Conservation (phyloP, 2,797 vertebrate genomes). For the Poeciliopsis turneri region DNA sequence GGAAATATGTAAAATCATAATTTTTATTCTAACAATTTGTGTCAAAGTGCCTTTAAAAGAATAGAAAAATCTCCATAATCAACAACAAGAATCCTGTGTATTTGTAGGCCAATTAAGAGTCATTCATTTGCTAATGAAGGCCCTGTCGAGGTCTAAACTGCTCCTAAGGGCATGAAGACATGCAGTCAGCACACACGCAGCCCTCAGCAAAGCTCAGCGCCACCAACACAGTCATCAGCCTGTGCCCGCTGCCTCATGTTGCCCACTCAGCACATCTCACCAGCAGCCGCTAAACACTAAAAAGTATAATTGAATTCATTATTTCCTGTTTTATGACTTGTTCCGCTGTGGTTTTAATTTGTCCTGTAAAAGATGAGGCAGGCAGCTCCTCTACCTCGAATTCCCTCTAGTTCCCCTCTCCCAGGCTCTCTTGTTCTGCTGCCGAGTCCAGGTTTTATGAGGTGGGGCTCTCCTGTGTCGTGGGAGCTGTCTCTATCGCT, state of each 20-base stretch:
- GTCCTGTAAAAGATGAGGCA: conserved; percentile 82
- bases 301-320: conserved; percentile 87
- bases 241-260: conserved; percentile 67
- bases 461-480: conserved; percentile 74
- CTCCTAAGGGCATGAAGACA: conserved; percentile 76
- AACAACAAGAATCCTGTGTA: conserved; percentile 83
- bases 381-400: conserved; percentile 72
- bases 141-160: conserved; percentile 78
- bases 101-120: conserved; percentile 83
- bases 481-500: conserved; percentile 76
- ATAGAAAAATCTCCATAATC: conserved; percentile 67
- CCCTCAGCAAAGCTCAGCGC: conserved; percentile 71
- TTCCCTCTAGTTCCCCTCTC: conserved; percentile 70
- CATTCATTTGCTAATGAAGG: conserved; percentile 84
- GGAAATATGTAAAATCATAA: neutral
- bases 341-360: conserved; percentile 84
- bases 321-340: conserved; percentile 85
- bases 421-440: conserved; percentile 67
- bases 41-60: conserved; percentile 49
- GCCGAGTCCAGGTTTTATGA: conserved; percentile 74
- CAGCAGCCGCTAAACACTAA: conserved; percentile 79
- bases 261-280: conserved; percentile 82
- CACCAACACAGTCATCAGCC: conserved; percentile 72
- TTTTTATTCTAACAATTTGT: conserved; percentile 30
- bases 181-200: conserved; percentile 72